Percentiles rank a stretch among this genome's conserved stretches.
Evolutionary conservation across 2,797 vertebrate species (phyloP).

Genomic region (Ptychobarbus kaznakovi): DNA sequence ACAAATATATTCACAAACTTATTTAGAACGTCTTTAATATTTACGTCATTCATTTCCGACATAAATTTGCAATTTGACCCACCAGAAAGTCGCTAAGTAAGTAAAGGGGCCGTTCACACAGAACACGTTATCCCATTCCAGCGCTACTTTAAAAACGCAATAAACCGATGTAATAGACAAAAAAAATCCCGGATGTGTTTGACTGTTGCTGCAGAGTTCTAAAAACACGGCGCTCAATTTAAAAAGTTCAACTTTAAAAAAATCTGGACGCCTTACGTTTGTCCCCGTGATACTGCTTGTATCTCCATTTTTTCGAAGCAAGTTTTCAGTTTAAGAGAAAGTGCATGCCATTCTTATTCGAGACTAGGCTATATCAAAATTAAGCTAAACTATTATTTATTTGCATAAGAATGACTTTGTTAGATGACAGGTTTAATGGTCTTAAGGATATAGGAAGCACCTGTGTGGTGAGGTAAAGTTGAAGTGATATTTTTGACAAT

Average conservation of each 20-base stretch:
- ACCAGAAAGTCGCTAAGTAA: not conserved
- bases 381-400: not conserved
- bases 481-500: not conserved
- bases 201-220: not conserved
- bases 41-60: not conserved
- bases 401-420: not conserved
- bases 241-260: not conserved
- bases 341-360: not conserved
- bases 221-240: not conserved
- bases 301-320: not conserved
- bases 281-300: not conserved
- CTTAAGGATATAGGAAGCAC: not conserved
- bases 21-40: constrained; percentile 4
- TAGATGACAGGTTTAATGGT: not conserved
- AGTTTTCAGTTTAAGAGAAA: not conserved
- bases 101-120: not conserved
- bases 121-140: not conserved
- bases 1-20: not conserved
- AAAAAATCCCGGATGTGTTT: too few species aligned
- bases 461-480: not conserved
- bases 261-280: not conserved
- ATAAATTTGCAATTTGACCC: not conserved
- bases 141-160: not conserved
- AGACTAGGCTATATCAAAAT: not conserved
- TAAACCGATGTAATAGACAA: not conserved